phyloP scores from a whole-genome alignment of 2,113 vertebrate genomes.

The Romanogobio albipinnatus region DNA sequence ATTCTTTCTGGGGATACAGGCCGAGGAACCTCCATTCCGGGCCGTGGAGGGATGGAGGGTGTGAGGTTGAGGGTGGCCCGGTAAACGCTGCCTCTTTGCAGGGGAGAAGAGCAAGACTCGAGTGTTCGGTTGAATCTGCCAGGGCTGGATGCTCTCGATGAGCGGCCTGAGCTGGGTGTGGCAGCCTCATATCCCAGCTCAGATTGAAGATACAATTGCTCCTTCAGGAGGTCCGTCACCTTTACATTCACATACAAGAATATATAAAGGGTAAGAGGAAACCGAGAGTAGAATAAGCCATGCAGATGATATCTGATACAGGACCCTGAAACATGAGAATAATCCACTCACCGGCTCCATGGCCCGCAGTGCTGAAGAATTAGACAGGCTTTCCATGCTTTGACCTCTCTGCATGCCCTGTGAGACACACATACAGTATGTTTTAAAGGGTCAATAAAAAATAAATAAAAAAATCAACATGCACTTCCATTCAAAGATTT shows the following conservation, averaged over 20 bases:
- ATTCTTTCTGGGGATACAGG: slow-evolving; percentile 33
- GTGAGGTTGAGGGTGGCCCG: slow-evolving; percentile 86
- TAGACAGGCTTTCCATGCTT: slow-evolving; percentile 84
- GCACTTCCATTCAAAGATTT: background rate
- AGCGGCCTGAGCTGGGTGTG: slow-evolving; percentile 71
- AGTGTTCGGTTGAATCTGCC: slow-evolving; percentile 65
- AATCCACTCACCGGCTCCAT: slow-evolving; percentile 87
- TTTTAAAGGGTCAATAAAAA: background rate
- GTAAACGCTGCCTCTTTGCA: slow-evolving; percentile 77
- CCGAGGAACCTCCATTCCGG: slow-evolving; percentile 49
- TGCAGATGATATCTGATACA: background rate
- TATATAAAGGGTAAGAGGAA: background rate
- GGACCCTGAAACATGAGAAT: background rate
- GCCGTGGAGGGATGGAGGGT: slow-evolving; percentile 78
- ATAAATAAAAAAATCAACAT: too few species aligned
- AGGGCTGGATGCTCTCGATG: slow-evolving; percentile 83
- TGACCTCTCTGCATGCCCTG: slow-evolving; percentile 83
- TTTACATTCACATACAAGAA: slow-evolving; percentile 60
- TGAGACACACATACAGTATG: slow-evolving; percentile 50
- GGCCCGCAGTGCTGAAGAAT: slow-evolving; percentile 84
- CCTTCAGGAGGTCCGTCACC: slow-evolving; percentile 90
- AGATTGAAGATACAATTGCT: slow-evolving; percentile 89
- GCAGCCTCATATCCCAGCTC: slow-evolving; percentile 80
- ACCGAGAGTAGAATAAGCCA: background rate
- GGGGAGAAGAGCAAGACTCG: slow-evolving; percentile 57